Percentiles rank a stretch among this genome's conserved stretches.
Evolutionary conservation across 2,888 invertebrate species (phyloP).

Genomic region (Graphium colonna): DNA sequence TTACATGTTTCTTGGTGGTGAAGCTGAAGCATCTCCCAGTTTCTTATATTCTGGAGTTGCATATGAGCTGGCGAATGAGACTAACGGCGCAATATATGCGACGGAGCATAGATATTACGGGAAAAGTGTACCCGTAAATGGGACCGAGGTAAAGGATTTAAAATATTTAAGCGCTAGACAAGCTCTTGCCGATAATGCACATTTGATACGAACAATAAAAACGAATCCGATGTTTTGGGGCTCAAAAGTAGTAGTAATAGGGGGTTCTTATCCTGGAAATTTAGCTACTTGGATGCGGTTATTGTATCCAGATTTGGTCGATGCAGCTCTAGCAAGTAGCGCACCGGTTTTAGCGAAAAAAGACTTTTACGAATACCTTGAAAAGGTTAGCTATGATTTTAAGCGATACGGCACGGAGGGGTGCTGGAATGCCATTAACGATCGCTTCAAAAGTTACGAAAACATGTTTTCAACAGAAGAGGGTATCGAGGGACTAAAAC

Average conservation of each 20-base stretch:
- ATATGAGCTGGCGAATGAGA: constrained; percentile 61
- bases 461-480: constrained; percentile 41
- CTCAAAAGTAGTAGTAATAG: constrained; percentile 62
- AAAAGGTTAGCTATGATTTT: constrained; percentile 58
- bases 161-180: constrained; percentile 56
- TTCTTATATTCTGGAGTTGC: constrained; percentile 53
- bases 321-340: constrained; percentile 65
- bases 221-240: constrained; percentile 35
- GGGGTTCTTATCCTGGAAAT: constrained; percentile 67
- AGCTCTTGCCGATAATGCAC: constrained; percentile 60
- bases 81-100: constrained; percentile 59
- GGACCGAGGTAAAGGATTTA: constrained; percentile 46
- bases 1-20: constrained; percentile 58
- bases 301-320: constrained; percentile 57
- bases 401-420: constrained; percentile 50
- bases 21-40: constrained; percentile 44
- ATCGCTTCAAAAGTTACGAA: constrained; percentile 50
- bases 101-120: constrained; percentile 69
- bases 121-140: constrained; percentile 53
- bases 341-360: constrained; percentile 63
- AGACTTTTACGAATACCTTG: constrained; percentile 64
- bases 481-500: constrained; percentile 50
- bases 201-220: constrained; percentile 46
- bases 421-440: constrained; percentile 46
- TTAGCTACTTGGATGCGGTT: constrained; percentile 67